Base-by-base conservation (phyloP, 2,113 vertebrate genomes). In the Murina feae region DNA sequence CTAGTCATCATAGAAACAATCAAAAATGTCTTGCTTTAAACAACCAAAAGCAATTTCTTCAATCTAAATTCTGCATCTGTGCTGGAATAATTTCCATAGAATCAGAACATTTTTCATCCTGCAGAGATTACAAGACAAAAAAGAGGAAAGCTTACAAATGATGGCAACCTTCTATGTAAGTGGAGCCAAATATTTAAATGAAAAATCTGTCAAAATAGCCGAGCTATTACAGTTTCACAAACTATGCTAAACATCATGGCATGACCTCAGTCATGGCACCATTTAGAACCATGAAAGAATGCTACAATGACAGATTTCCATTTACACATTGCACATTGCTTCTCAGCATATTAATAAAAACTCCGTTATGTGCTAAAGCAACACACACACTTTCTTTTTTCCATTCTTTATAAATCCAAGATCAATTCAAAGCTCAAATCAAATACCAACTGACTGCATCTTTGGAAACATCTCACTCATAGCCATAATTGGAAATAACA, bases 1-100 rank as follows among this genome's bases (percentile, higher is more conserved):
- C 97, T 96, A 98, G 53, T 98, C 97, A 98, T 98, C 98, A 97
- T 98, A 97, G 97, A 98, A 98, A 97, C 97, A 98, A 98, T 98
- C 75, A 97, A 96, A 97, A 97, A 96, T 95, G 92, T 95, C 98
- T 98, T 89, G 80, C 97, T 98, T 98, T 97, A 97, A 98, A 98
- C 97, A 97, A 98, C 93, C 90, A 94, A 98, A 97, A 98, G 96
- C 94, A 98, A 97, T 97, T 98, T 98, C 95, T 80, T 75, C 96
- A 95, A 95, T 98, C 97, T 96, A 98, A 98, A 98, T 82, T 82
- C 79, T 97, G 96, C 93, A 98, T 98, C 97, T 98, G 96, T 97
- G 96, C 96, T 97, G 92, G 83, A 97, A 97, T 96, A 97, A 98
- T 98, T 97, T 98, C 96, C 97, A 97, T 88, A 97, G 86, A 94